phyloP scores from a whole-genome alignment of 2,888 invertebrate genomes.

The Silvanus unidentatus region DNA sequence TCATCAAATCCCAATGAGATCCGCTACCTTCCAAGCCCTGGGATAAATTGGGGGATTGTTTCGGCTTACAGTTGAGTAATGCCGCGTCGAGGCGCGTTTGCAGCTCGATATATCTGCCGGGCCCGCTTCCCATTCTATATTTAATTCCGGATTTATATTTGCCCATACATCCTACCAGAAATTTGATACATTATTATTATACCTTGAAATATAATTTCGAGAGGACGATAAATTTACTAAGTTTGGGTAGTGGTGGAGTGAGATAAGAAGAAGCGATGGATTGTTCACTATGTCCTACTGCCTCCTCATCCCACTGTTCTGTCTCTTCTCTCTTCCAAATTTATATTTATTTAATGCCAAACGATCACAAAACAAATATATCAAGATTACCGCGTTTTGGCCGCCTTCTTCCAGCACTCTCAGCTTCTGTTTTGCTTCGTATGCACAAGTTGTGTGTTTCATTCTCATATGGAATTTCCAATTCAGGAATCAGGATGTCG shows the following conservation, averaged over 20 bases:
- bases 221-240: slow-evolving; percentile 36
- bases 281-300: slow-evolving; percentile 22
- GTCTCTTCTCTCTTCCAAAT: neutral
- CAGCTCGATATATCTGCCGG: slow-evolving; percentile 45
- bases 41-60: slow-evolving; percentile 48
- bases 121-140: slow-evolving; percentile 42
- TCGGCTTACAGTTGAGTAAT: slow-evolving; percentile 47
- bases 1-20: slow-evolving; percentile 50
- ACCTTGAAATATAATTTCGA: slow-evolving; percentile 46
- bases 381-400: slow-evolving; percentile 41
- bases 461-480: slow-evolving; percentile 24
- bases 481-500: slow-evolving; percentile 46
- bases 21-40: slow-evolving; percentile 44
- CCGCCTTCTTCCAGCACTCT: too few relatives aligned
- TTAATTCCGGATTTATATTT: slow-evolving; percentile 48
- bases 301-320: neutral
- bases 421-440: slow-evolving; percentile 37
- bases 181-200: slow-evolving; percentile 48
- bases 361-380: slow-evolving; percentile 48
- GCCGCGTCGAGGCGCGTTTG: slow-evolving; percentile 45
- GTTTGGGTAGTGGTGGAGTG: slow-evolving; percentile 37
- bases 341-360: slow-evolving; percentile 18
- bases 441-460: slow-evolving; percentile 37
- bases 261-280: slow-evolving; percentile 45
- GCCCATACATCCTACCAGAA: slow-evolving; percentile 42